Evolutionary conservation across 2,113 vertebrate genomes (phyloP), one percentile per base, ranked within the genome.

Genomic region (Rattus norvegicus): DNA sequence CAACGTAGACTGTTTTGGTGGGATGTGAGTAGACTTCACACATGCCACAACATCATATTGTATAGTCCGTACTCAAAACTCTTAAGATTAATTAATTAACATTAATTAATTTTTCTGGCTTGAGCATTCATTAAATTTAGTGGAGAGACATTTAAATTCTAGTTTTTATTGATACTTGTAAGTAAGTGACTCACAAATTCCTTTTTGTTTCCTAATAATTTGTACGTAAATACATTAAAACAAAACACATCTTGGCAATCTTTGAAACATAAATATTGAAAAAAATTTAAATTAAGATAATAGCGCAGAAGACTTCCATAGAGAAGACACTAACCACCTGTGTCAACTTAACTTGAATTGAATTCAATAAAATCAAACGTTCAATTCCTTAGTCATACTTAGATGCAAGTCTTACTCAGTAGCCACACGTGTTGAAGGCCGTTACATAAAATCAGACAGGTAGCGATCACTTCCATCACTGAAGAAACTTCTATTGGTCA

Each of bases 341-440:
- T 39, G n/a, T 20, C 33, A 92, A 49, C 88, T 96, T 95, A 75
- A 70, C n/a, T 54, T 52, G 36, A 77, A 65, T 80, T 33, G 61
- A 84, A 36, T 93, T 13, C 90, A 91, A 86, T 93, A 33, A 85
- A 93, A 92, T 65, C 63, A 90, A 92, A 83, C 19, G 47, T 24
- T 54, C 43, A 72, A 16, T 54, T 92, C 39, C 17, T 93, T 9
- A 77, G 63, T 85, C 10, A 56, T 20, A 47, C 11, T 73, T n/a
- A n/a, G 54, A 7, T 52, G 12, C 20, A 83, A 75, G 75, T 39
- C 56, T 47, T 65, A 26, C 30, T 84, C 88, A 86, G 24, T 70
- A 69, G 47, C 20, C 47, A 83, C 9, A 72, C 0, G 1, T 83
- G 88, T 49, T 75, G 83, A 52, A 30, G 90, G 28, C 52, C 88